A percentile compares a stretch with the other conserved stretches of the same genome.
phyloP scores from a whole-genome alignment of 1,140 invertebrate genomes.

The Callitettix versicolor region DNA sequence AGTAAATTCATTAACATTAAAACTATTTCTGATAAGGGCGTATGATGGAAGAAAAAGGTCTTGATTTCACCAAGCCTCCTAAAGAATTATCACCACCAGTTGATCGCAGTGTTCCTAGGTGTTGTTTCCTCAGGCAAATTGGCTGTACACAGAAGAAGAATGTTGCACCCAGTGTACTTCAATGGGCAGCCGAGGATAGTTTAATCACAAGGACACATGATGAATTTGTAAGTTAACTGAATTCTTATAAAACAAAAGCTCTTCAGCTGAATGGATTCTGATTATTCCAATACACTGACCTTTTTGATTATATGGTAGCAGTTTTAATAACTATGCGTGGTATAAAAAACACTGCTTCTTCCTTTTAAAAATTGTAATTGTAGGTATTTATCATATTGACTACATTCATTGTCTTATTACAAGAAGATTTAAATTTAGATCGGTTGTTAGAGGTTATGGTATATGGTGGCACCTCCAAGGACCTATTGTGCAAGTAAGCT shows the following conservation, averaged over 20 bases:
- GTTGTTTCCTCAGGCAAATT: constrained; percentile 17
- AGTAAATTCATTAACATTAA: too few relatives aligned
- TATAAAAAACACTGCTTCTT: too few relatives aligned
- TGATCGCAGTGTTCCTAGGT: constrained; percentile 15
- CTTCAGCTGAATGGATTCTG: not conserved
- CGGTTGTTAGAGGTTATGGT: too few relatives aligned
- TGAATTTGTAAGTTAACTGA: constrained; percentile 24
- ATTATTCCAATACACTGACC: not conserved
- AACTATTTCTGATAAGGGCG: too few relatives aligned
- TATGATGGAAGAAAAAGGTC: constrained; percentile 12
- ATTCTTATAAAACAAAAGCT: too few relatives aligned
- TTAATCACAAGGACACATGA: constrained; percentile 19
- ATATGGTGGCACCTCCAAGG: too few relatives aligned
- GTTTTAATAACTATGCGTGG: not conserved
- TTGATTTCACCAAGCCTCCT: constrained; percentile 3
- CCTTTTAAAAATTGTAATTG: too few relatives aligned
- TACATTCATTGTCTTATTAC: too few relatives aligned
- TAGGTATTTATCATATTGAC: too few relatives aligned
- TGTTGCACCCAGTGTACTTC: constrained; percentile 18
- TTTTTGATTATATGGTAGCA: not conserved
- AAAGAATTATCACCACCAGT: not conserved
- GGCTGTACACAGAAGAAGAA: constrained; percentile 13
- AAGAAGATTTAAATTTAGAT: too few relatives aligned
- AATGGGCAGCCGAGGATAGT: constrained; percentile 24
- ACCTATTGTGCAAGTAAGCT: too few relatives aligned